phyloP scores from a whole-genome alignment of 2,888 invertebrate species.

The Drosophila meridionalis region DNA sequence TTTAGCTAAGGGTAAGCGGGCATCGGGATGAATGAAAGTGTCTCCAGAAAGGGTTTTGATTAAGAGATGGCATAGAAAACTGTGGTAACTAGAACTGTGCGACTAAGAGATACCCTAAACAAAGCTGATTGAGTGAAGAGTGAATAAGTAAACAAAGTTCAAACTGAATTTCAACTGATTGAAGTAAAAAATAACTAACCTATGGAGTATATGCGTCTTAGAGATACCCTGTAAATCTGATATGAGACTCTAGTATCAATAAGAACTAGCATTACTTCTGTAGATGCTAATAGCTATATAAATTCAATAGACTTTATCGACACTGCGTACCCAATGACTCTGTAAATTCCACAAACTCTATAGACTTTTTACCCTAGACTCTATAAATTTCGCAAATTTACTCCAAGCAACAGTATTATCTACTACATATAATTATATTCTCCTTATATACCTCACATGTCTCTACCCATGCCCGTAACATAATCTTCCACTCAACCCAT shows the following conservation, averaged over 20 bases:
- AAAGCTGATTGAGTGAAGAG: background rate
- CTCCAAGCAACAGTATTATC: no score
- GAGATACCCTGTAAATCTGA: no score
- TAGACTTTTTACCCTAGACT: no score
- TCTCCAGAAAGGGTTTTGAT: background rate
- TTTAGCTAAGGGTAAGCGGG: background rate
- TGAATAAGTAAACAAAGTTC: background rate
- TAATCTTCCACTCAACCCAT: background rate
- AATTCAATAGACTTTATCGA: background rate
- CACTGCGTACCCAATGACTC: background rate
- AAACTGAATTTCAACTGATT: background rate
- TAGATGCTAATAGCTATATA: no score
- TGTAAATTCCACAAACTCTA: no score
- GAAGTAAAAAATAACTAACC: no score
- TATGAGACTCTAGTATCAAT: no score
- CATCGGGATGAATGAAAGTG: conserved; percentile 1
- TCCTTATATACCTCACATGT: background rate
- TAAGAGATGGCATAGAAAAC: background rate
- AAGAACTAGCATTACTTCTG: no score
- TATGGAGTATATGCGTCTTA: no score
- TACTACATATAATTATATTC: no score
- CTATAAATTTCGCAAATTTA: no score
- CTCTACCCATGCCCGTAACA: background rate
- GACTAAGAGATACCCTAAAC: background rate
- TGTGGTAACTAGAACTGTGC: background rate